Evolutionary conservation across 1,140 invertebrate genomes (phyloP), one percentile per base, ranked within the genome.

Genomic region (Microplitis demolitor): DNA sequence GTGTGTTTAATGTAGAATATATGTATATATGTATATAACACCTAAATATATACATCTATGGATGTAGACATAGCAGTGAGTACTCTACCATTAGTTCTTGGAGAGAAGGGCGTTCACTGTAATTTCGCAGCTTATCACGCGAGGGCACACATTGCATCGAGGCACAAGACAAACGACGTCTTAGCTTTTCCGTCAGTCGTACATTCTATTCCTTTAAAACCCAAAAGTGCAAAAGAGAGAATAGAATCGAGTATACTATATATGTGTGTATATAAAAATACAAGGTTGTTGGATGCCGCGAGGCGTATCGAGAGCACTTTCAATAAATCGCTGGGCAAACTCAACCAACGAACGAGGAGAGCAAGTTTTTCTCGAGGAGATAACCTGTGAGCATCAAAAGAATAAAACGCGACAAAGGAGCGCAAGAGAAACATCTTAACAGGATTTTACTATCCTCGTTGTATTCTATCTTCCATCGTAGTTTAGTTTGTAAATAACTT

Each of bases 101-200:
- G 14, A 24, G 69, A 71, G 69, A 68, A 14, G 53, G 69, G 69
- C 66, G 67, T 74, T 74, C 67, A 66, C 72, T 74, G 61, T 66
- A 69, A 73, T 73, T 73, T 73, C 71, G 56, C 66, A 51, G 66
- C 45, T 74, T 74, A 74, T 74, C 72, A 74, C 72, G 72, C 67
- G 60, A 74, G 60, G 66, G 67, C 66, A 74, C 62, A 71, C 69
- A 66, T 63, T 54, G 63, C 31, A 71, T 63, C 61, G 69, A 54
- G 58, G 5, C n/a, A 60, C 35, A 63, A 66, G 60, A 69, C 67
- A 63, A 56, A 56, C 62, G 35, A 69, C 37, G 60, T 31, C 24
- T 31, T 58, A 64, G 66, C 35, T 63, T 9, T 50, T 51, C 66
- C 45, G 60, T 24, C 45, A 63, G 53, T 33, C 51, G 13, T 24